Evolutionary conservation across 1,140 invertebrate species (phyloP), one percentile per base, ranked within the genome.

Genomic region (Neoseiulus cucumeris): DNA sequence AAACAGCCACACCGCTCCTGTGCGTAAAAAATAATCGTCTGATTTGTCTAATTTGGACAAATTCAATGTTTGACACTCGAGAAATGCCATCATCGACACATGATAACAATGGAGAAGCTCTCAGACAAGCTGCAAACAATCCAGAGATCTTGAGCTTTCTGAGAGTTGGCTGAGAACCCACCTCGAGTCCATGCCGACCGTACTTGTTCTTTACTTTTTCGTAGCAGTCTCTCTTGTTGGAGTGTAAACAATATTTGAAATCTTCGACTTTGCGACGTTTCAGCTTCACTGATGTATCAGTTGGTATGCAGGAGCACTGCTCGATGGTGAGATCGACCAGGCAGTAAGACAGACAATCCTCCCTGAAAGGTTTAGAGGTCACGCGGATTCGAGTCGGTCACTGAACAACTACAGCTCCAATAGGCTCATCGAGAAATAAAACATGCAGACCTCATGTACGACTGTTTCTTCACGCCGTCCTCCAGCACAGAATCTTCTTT

Each of bases 381-480:
- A n/a, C n/a, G n/a, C n/a, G n/a, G 14, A 47, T 47, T 20, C 12
- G n/a, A n/a, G 12, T 6, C 28, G 20, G 45, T 47, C 45, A 47
- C 28, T 25, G 28, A 47, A 4, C 14, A 47, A 47, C n/a, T 44
- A 12, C 42, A 44, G 42, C 42, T 12, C n/a, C n/a, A n/a, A n/a
- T n/a, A n/a, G n/a, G n/a, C n/a, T n/a, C n/a, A n/a, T n/a, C n/a
- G n/a, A n/a, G n/a, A n/a, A n/a, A n/a, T n/a, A n/a, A n/a, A n/a
- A n/a, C n/a, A n/a, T n/a, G n/a, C n/a, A n/a, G n/a, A 59, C 51
- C 51, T 17, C 22, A n/a, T 59, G 51, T 59, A 59, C 17, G 51
- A 59, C 1, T 14, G 25, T 17, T 25, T 17, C 22, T 59, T 14
- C 1, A 59, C 22, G 22, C 22, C 51, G 14, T 59, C 51, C 2